These are phyloP conservation scores for Tauraco erythrolophus DNA, from an alignment of 2,113 vertebrate species.

Conservation along the genomic window DNA sequence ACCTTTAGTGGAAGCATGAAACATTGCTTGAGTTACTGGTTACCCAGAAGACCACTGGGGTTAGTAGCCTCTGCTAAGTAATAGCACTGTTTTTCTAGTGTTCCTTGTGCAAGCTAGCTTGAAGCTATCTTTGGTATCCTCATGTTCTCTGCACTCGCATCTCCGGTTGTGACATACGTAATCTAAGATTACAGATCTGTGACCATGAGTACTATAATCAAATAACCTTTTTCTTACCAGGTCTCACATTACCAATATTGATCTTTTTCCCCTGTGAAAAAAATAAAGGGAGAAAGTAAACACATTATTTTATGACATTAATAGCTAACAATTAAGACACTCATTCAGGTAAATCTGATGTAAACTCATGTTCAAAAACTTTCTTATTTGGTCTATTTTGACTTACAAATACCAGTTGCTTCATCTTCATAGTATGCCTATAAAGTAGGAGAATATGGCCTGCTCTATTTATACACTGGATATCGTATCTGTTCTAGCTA, in stretches of 20 bases:
- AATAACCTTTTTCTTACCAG: not conserved
- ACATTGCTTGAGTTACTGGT: not conserved
- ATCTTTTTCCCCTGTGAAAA: not conserved
- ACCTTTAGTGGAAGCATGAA: not conserved
- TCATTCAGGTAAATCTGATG: not conserved
- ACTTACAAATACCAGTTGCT: not conserved
- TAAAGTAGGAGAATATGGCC: not conserved
- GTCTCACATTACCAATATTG: not conserved
- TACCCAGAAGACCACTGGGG: not conserved
- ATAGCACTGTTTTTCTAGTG: not conserved
- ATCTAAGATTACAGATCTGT: not conserved
- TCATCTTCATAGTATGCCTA: not conserved
- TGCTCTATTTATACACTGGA: fast-evolving
- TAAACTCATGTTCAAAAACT: not conserved
- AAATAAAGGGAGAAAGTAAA: not conserved
- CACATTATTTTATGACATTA: not conserved
- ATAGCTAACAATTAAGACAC: not conserved
- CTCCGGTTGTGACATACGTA: not conserved
- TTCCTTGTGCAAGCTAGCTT: not conserved
- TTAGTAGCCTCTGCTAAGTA: not conserved
- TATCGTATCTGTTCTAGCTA: not conserved
- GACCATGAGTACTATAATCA: not conserved
- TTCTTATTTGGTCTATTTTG: not conserved
- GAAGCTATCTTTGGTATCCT: not conserved
- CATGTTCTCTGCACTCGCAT: not conserved